These are phyloP conservation scores for Cyanoramphus novaezelandiae DNA, from an alignment of 2,113 vertebrate genomes.

Conservation along the genomic window DNA sequence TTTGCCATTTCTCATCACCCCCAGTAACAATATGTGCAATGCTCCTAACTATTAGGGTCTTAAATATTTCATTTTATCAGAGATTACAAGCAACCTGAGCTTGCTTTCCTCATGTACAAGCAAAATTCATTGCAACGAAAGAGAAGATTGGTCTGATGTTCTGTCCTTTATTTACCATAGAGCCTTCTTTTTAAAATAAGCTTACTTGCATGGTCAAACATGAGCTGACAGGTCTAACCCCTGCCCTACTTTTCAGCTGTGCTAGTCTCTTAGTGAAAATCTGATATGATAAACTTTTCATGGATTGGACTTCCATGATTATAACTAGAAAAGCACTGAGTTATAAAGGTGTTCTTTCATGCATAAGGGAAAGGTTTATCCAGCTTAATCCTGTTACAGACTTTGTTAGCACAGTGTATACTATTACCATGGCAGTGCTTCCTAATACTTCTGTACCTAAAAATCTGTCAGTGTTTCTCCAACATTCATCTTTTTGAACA, in stretches of 20 bases:
- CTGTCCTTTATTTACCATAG: neutral
- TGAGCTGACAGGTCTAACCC: neutral
- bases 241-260: slow-evolving; percentile 34
- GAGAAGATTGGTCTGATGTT: neutral
- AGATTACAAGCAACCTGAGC: neutral
- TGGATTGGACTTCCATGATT: slow-evolving; percentile 43
- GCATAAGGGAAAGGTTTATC: slow-evolving; percentile 35
- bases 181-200: neutral
- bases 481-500: neutral
- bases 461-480: neutral
- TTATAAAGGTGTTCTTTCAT: slow-evolving; percentile 55
- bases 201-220: neutral
- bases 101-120: neutral
- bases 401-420: slow-evolving; percentile 23
- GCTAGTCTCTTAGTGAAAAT: neutral
- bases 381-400: slow-evolving; percentile 54
- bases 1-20: accelerated
- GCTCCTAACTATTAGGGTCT: neutral
- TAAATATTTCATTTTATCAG: neutral
- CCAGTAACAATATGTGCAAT: neutral
- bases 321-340: slow-evolving; percentile 31
- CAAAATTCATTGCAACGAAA: neutral
- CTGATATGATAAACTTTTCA: slow-evolving; percentile 44
- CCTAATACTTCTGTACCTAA: neutral
- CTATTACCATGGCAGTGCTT: neutral